These are phyloP conservation scores for Drosophila sp. DNA, from an alignment of 1,140 invertebrate species.

Conservation along the genomic window DNA sequence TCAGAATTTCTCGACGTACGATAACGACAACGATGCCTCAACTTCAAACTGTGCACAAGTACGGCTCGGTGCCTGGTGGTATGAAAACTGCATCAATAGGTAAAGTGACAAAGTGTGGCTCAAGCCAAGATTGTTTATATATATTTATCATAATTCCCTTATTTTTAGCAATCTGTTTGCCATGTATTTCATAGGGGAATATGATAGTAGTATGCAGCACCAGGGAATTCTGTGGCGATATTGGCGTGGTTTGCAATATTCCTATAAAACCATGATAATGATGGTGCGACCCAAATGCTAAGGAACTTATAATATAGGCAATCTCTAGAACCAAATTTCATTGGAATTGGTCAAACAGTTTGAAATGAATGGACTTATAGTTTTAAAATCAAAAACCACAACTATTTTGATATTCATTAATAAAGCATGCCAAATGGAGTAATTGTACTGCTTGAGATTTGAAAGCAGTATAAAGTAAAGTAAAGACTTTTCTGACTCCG, in stretches of 20 bases:
- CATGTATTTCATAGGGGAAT: background rate
- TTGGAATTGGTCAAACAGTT: too few relatives aligned
- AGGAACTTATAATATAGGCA: too few relatives aligned
- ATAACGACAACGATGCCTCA: background rate
- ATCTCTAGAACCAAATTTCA: too few relatives aligned
- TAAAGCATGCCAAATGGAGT: too few relatives aligned
- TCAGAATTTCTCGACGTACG: constrained; percentile 5
- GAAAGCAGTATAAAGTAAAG: too few relatives aligned
- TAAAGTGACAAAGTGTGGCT: background rate
- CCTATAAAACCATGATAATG: background rate
- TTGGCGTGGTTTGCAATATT: background rate
- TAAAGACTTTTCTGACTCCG: too few relatives aligned
- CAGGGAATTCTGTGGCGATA: background rate
- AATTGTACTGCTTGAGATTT: too few relatives aligned
- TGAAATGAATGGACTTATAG: too few relatives aligned
- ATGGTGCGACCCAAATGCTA: constrained; percentile 7
- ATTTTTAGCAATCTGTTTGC: constrained; percentile 8
- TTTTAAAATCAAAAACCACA: too few relatives aligned
- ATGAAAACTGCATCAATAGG: background rate
- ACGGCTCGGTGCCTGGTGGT: background rate
- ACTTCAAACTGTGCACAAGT: background rate
- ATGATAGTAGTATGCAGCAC: background rate
- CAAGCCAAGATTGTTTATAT: too few relatives aligned
- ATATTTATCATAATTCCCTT: background rate
- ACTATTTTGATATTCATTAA: too few relatives aligned